Conservation (phyloP, 37 sponge, comb jelly and placozoan species). For the Axinella damicornis region DNA sequence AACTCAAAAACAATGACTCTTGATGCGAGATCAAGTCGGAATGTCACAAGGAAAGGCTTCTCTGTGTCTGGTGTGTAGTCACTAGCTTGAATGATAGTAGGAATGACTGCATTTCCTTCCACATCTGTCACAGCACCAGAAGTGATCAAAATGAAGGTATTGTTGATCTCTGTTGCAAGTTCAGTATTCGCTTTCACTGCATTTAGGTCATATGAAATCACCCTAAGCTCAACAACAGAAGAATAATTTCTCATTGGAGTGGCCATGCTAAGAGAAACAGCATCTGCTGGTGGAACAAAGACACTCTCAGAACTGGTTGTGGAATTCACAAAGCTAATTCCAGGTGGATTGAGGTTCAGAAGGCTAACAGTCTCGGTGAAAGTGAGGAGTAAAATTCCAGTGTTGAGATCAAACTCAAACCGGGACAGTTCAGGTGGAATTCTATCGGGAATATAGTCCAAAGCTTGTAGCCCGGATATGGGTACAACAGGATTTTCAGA, state of each 20-base stretch:
- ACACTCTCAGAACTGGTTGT: background rate
- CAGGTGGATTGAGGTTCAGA: slow-evolving; percentile 54
- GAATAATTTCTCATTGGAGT: slow-evolving; percentile 66
- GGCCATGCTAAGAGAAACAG: slow-evolving; percentile 61
- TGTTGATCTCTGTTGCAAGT: slow-evolving; percentile 65
- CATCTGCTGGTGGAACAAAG: slow-evolving; percentile 10
- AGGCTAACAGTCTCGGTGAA: slow-evolving; percentile 87
- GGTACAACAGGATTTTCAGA: slow-evolving; percentile 45
- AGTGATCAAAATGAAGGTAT: slow-evolving; percentile 59
- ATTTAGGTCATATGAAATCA: slow-evolving; percentile 71
- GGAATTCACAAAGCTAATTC: slow-evolving; percentile 67
- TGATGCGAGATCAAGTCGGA: slow-evolving; percentile 59
- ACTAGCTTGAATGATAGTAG: slow-evolving; percentile 20
- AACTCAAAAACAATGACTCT: slow-evolving; percentile 67
- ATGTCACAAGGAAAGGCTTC: slow-evolving; percentile 54
- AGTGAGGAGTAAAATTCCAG: slow-evolving; percentile 56
- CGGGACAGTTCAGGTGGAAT: slow-evolving; percentile 52
- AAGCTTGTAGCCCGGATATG: slow-evolving; percentile 26
- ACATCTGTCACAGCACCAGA: slow-evolving; percentile 67
- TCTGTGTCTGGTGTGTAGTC: slow-evolving; percentile 48
- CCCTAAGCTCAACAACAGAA: slow-evolving; percentile 30
- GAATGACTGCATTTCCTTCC: slow-evolving; percentile 59
- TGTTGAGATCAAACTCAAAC: slow-evolving; percentile 72
- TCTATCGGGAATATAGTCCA: slow-evolving; percentile 54
- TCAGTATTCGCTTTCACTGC: slow-evolving; percentile 67